A percentile compares a stretch with the other conserved stretches of the same genome.
phyloP scores from a whole-genome alignment of 1,140 invertebrate genomes.

The Diploscapter pachys region DNA sequence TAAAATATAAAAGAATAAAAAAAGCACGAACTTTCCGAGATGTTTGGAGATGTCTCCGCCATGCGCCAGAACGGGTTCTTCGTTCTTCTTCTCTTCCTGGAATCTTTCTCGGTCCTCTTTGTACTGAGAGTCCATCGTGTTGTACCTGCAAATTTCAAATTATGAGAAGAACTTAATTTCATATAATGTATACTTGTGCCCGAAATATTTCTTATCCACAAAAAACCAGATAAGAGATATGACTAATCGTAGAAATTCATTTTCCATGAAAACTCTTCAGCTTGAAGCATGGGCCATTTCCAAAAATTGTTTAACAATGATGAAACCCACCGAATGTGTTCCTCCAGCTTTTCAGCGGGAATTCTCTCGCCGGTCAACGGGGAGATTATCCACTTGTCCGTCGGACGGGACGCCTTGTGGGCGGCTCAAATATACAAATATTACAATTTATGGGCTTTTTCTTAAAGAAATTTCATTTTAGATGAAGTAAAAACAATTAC shows the following conservation, averaged over 20 bases:
- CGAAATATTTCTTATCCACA: too few species aligned
- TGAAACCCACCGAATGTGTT: constrained; percentile 79
- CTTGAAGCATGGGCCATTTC: too few species aligned
- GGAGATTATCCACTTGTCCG: constrained; percentile 90
- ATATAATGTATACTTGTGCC: too few species aligned
- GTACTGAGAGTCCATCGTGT: constrained; percentile 93
- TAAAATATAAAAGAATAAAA: not conserved
- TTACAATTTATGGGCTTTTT: too few species aligned
- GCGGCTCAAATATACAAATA: not conserved
- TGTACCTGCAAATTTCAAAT: constrained; percentile 63
- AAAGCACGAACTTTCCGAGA: constrained; percentile 26
- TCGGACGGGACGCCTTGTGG: constrained; percentile 56
- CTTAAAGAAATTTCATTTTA: too few species aligned
- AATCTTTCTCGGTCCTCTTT: constrained; percentile 89
- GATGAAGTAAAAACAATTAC: too few species aligned
- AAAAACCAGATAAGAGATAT: too few species aligned
- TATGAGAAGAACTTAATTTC: not conserved
- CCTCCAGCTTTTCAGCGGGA: constrained; percentile 89
- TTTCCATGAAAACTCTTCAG: too few species aligned
- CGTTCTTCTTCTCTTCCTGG: constrained; percentile 74
- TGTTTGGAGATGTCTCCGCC: constrained; percentile 87
- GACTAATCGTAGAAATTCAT: too few species aligned
- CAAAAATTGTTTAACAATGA: too few species aligned
- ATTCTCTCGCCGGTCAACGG: constrained; percentile 96
- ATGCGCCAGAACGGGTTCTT: constrained; percentile 80